These are phyloP conservation scores for Pseudopleuronectes americanus DNA, from an alignment of 2,797 vertebrate species.

Conservation along the genomic window DNA sequence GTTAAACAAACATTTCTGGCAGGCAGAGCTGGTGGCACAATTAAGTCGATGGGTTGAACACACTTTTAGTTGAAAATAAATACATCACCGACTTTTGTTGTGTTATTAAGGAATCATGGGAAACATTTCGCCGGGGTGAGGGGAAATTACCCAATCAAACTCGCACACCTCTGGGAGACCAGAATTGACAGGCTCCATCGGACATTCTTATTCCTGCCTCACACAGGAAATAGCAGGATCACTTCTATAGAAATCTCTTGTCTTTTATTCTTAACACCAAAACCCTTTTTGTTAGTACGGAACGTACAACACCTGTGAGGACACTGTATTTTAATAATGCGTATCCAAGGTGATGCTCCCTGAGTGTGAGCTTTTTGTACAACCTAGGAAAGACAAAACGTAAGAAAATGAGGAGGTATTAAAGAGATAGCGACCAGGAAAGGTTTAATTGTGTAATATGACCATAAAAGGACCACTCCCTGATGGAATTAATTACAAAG, in stretches of 20 bases:
- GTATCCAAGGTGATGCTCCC: no score
- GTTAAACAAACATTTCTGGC: slow-evolving; percentile 1
- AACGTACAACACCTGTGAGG: no score
- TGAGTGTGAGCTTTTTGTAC: no score
- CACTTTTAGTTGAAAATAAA: not conserved
- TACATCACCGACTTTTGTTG: not conserved
- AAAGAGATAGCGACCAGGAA: no score
- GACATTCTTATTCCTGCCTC: no score
- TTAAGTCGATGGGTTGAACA: not conserved
- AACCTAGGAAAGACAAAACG: no score
- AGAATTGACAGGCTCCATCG: not conserved
- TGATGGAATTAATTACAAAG: no score
- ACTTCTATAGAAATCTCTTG: not conserved
- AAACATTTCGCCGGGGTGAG: not conserved
- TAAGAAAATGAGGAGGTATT: no score
- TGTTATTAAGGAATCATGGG: not conserved
- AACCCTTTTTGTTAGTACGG: not conserved
- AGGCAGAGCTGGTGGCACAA: not conserved
- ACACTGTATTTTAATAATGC: no score
- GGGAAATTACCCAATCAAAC: no score
- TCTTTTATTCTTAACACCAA: slow-evolving; percentile 3
- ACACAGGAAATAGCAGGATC: not conserved
- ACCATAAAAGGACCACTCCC: no score
- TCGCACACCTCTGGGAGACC: not conserved
- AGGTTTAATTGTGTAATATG: no score